Evolutionary conservation across 2,797 vertebrate genomes (phyloP).

Genomic region (Tapirus indicus): DNA sequence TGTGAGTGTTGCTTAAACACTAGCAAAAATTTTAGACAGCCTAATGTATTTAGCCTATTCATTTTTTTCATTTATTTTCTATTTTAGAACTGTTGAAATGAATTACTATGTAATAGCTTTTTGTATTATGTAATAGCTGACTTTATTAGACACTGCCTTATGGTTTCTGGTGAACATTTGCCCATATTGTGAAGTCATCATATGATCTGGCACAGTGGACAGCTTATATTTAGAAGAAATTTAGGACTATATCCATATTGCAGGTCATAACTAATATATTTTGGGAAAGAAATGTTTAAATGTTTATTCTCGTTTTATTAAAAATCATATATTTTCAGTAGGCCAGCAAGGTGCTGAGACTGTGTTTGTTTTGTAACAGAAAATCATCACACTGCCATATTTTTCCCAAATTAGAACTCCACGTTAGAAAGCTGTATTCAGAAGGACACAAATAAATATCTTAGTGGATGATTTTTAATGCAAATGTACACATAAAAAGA

Average conservation of each 20-base stretch:
- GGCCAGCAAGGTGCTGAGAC: constrained; percentile 52
- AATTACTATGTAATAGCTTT: constrained; percentile 75
- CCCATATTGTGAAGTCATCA: constrained; percentile 75
- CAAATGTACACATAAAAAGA: background rate
- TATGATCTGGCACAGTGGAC: constrained; percentile 42
- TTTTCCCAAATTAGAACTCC: background rate
- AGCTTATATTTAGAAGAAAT: constrained; percentile 70
- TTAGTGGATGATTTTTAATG: background rate
- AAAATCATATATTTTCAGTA: constrained; percentile 75
- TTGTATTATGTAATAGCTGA: constrained; percentile 66
- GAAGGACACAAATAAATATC: background rate
- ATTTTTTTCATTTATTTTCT: constrained; percentile 62
- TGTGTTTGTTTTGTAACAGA: constrained; percentile 56
- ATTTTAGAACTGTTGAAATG: constrained; percentile 75
- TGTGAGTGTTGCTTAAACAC: background rate
- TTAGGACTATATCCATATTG: constrained; percentile 56
- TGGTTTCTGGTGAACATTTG: constrained; percentile 74
- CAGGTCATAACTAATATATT: constrained; percentile 70
- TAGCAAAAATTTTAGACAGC: constrained; percentile 1
- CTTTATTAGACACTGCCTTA: constrained; percentile 69
- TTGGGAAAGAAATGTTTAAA: constrained; percentile 69
- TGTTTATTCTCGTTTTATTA: constrained; percentile 81
- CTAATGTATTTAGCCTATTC: constrained; percentile 45
- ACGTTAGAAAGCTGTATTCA: background rate
- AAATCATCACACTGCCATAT: background rate